Conservation (phyloP, 1,140 invertebrate genomes). For the Solen grandis region DNA sequence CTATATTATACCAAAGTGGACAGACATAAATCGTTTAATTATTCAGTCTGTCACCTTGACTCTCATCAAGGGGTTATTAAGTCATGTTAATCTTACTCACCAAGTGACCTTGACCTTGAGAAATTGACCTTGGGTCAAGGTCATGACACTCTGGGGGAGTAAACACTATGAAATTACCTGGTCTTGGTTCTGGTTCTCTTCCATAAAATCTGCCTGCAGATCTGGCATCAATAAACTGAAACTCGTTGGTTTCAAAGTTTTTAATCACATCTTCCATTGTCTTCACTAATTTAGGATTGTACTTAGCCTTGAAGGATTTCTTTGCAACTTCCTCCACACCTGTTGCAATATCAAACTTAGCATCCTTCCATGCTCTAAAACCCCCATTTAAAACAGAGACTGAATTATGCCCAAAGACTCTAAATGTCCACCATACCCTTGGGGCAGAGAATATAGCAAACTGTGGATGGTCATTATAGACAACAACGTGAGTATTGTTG, state of each 20-base stretch:
- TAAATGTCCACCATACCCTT: constrained; percentile 78
- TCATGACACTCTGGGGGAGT: no score
- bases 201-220: constrained; percentile 72
- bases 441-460: constrained; percentile 76
- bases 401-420: constrained; percentile 73
- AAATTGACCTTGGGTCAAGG: no score
- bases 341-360: constrained; percentile 56
- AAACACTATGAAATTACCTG: no score
- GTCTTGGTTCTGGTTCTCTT: constrained; percentile 72
- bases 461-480: constrained; percentile 76
- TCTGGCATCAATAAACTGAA: constrained; percentile 74
- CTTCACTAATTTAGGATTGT: constrained; percentile 66
- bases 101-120: no score
- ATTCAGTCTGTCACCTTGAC: no score
- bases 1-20: no score
- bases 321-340: constrained; percentile 18
- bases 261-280: constrained; percentile 70
- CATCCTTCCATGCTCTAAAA: constrained; percentile 70
- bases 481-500: constrained; percentile 75
- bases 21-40: no score
- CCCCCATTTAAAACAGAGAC: constrained; percentile 78
- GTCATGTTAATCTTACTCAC: no score
- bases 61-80: no score
- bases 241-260: constrained; percentile 65
- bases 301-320: constrained; percentile 65